A percentile compares a stretch with the other conserved stretches of the same genome.
phyloP scores from a whole-genome alignment of 2,888 invertebrate species.

The Zelleria hepariella region DNA sequence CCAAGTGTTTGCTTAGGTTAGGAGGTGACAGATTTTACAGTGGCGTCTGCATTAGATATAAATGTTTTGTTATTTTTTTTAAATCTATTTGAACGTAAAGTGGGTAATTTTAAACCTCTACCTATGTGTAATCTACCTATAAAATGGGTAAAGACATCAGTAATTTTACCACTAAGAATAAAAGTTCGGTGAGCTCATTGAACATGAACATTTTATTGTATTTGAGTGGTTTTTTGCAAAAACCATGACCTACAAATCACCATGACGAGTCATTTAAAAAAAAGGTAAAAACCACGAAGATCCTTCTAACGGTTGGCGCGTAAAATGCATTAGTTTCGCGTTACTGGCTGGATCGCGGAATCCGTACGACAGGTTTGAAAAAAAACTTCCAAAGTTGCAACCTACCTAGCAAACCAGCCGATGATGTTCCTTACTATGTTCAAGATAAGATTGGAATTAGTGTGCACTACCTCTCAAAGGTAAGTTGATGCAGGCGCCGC shows the following conservation, averaged over 20 bases:
- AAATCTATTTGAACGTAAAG: too few relatives aligned
- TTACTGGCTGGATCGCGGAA: slow-evolving; percentile 7
- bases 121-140: too few relatives aligned
- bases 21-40: neutral
- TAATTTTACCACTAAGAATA: too few relatives aligned
- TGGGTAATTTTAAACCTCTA: too few relatives aligned
- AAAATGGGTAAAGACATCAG: too few relatives aligned
- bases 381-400: neutral
- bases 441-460: neutral
- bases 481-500: slow-evolving; percentile 39
- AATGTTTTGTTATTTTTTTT: neutral
- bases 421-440: neutral
- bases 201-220: neutral
- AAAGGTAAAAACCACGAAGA: neutral
- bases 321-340: slow-evolving; percentile 26
- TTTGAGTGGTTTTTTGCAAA: neutral
- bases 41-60: neutral
- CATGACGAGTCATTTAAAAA: neutral
- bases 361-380: neutral
- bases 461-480: neutral
- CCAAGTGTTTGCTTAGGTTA: neutral
- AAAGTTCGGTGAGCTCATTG: too few relatives aligned
- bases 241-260: neutral
- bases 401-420: neutral
- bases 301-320: slow-evolving; percentile 24